Evolutionary conservation across 2,888 invertebrate genomes (phyloP).

Genomic region (Crioceris asparagi): DNA sequence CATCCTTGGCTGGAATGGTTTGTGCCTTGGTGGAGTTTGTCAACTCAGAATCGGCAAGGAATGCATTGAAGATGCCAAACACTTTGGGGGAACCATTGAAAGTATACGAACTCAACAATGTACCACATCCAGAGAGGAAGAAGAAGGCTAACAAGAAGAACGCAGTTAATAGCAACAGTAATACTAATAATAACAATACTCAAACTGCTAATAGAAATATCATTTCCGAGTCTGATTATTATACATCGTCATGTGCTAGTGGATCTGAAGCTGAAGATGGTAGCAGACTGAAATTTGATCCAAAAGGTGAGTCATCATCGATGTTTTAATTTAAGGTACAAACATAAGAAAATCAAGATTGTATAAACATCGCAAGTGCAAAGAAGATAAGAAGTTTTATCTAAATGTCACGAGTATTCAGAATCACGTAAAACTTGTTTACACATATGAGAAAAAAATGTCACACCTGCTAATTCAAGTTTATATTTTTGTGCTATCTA

Average conservation of each 20-base stretch:
- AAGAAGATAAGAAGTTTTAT: too few species aligned
- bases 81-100: slow-evolving; percentile 51
- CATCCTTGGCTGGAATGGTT: slow-evolving; percentile 74
- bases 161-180: slow-evolving; percentile 46
- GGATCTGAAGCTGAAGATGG: slow-evolving; percentile 46
- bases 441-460: neutral
- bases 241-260: slow-evolving; percentile 42
- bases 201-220: slow-evolving; percentile 15
- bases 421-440: too few species aligned
- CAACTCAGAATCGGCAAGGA: slow-evolving; percentile 73
- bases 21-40: slow-evolving; percentile 89
- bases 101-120: slow-evolving; percentile 65
- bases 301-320: slow-evolving; percentile 31
- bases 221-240: slow-evolving; percentile 31
- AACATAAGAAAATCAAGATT: too few species aligned
- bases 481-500: neutral
- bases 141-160: slow-evolving; percentile 57
- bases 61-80: slow-evolving; percentile 60
- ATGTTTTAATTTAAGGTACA: too few species aligned
- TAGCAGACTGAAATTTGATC: slow-evolving; percentile 32
- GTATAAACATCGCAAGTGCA: too few species aligned
- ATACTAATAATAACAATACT: slow-evolving; percentile 44
- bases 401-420: too few species aligned
- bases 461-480: neutral
- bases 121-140: slow-evolving; percentile 59